Percentiles rank a stretch among this genome's conserved stretches.
Conservation (phyloP, 1,140 invertebrate species). For the Drosophila repleta region DNA sequence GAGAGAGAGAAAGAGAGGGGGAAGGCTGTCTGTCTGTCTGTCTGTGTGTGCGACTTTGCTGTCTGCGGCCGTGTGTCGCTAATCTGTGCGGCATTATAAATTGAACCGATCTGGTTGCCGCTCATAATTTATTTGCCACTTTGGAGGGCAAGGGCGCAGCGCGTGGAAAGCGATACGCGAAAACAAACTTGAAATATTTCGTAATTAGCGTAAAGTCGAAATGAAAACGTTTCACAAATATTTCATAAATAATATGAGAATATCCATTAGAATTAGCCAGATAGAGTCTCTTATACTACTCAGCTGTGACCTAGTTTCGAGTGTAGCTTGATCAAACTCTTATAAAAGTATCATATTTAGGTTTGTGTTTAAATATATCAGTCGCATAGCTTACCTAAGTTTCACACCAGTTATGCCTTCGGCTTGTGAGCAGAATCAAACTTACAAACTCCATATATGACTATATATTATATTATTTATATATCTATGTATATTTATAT, state of each 20-base stretch:
- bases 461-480: no score
- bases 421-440: neutral
- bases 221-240: neutral
- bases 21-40: neutral
- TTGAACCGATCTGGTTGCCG: slow-evolving; percentile 47
- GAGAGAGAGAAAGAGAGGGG: neutral
- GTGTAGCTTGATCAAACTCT: no score
- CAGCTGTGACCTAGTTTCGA: no score
- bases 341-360: no score
- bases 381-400: slow-evolving; percentile 3
- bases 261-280: neutral
- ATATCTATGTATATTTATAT: no score
- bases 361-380: no score
- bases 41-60: no score
- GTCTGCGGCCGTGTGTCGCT: slow-evolving; percentile 34
- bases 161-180: slow-evolving; percentile 11
- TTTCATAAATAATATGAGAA: neutral
- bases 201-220: slow-evolving; percentile 2
- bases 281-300: neutral
- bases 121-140: slow-evolving; percentile 27
- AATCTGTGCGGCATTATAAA: slow-evolving; percentile 35
- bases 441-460: no score
- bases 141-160: slow-evolving; percentile 30
- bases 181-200: neutral
- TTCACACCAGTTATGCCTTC: neutral